Base-by-base conservation (phyloP, 2,888 invertebrate genomes). In the Cepaea hortensis region DNA sequence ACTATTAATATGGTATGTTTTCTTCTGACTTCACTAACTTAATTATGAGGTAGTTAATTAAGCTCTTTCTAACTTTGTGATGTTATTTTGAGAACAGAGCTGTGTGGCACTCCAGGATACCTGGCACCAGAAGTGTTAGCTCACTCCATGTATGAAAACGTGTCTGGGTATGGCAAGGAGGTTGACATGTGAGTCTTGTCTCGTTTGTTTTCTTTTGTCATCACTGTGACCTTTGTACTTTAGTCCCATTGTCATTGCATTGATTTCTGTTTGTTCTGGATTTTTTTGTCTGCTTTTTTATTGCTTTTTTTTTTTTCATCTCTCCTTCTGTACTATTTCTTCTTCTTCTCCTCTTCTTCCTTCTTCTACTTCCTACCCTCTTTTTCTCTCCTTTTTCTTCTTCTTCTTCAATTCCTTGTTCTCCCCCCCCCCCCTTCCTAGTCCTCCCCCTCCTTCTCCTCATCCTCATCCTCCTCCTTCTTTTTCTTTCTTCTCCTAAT, bases 81-180 rank as follows among this genome's bases (percentile, higher is more conserved):
- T 35, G 35, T 61, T 61, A 13, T 9, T 61, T 35, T 13, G 3
- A 5, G 18, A 15, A 79, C 97, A 68, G 98, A 98, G 95, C 98
- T 97, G 93, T 98, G 98, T 94, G 98, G 98, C 0, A 98, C 98
- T 0, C 97, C 97, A 0, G 95, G 96, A 80, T 98, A 98, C 94
- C 96, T 97, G 75, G 98, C 98, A 0, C 98, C 98, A 0, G 98
- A 98, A 95, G 96, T 98, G 55, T 94, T 98, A 83, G 91, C 92
- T 46, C 93, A 93, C 20, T 93, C 94, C n/a, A 94, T 94, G 93
- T 93, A 94, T 93, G 99, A 99, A 90, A 97, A 97, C 94, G 97
- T 97, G 4, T 97, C 97, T 2, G 99, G 99, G 15, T 99, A 99
- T 94, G 97, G 97, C 82, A 96, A 96, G 94, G 97, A 98, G 95